phyloP scores from a whole-genome alignment of 2,888 invertebrate species.

The Stenolophus ochropezus region DNA sequence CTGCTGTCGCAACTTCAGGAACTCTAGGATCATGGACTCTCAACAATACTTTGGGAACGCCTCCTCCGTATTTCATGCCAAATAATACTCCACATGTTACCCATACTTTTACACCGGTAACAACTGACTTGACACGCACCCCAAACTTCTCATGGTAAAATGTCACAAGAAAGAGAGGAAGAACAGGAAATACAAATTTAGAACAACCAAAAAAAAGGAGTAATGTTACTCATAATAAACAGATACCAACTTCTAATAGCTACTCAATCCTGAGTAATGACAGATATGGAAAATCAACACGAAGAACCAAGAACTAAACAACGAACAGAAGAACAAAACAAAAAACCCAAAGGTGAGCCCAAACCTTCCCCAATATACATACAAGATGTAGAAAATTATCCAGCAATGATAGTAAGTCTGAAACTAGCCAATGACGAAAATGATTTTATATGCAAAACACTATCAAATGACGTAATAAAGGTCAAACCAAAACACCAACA shows the following conservation, averaged over 20 bases:
- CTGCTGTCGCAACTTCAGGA: background rate
- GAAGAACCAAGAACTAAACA: conserved; percentile 12
- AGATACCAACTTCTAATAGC: background rate
- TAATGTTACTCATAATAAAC: background rate
- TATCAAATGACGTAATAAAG: background rate
- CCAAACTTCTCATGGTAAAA: background rate
- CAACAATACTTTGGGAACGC: background rate
- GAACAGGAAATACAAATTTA: too few species aligned
- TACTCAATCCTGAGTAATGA: background rate
- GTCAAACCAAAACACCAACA: background rate
- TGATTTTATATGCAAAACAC: too few species aligned
- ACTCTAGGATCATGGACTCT: background rate
- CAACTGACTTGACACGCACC: background rate
- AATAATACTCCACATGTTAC: background rate
- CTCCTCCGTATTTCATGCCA: background rate
- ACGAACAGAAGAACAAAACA: background rate
- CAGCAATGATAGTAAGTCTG: conserved; percentile 20
- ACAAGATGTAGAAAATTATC: too few species aligned
- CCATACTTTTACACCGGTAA: background rate
- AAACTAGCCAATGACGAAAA: background rate
- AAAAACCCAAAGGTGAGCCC: conserved; percentile 13
- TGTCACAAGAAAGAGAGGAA: background rate
- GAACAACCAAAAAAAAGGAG: background rate
- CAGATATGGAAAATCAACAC: background rate
- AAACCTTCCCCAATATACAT: conserved; percentile 60